A percentile compares a stretch with the other conserved stretches of the same genome.
phyloP scores from a whole-genome alignment of 2,113 vertebrate species.

The Burhinus bistriatus region DNA sequence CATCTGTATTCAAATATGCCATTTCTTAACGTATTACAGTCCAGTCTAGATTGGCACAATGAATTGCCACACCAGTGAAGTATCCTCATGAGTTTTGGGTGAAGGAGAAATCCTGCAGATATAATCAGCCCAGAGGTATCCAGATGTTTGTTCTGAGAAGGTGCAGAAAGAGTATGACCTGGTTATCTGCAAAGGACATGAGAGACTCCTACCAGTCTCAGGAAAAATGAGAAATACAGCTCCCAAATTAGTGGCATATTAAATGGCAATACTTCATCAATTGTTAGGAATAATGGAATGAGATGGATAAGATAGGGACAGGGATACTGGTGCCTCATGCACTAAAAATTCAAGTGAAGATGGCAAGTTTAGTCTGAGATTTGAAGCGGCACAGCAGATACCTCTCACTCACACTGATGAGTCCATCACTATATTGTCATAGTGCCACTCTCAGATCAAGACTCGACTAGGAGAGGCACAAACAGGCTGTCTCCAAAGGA shows the following conservation, averaged over 20 bases:
- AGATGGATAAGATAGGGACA: background rate
- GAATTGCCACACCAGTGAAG: background rate
- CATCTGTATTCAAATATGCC: background rate
- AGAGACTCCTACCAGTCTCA: background rate
- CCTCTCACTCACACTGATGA: background rate
- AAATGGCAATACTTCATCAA: background rate
- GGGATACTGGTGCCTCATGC: background rate
- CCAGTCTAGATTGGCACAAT: background rate
- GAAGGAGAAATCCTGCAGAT: background rate
- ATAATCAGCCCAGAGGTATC: background rate
- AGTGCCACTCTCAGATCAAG: background rate
- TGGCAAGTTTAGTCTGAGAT: background rate
- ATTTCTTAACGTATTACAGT: background rate
- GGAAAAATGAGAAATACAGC: background rate
- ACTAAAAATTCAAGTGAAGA: background rate
- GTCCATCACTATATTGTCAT: background rate
- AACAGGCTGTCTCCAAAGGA: background rate
- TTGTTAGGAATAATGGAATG: background rate
- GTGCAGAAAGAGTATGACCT: background rate
- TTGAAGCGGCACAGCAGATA: background rate
- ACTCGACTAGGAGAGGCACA: background rate
- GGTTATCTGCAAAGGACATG: background rate
- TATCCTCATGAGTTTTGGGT: background rate
- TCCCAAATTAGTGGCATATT: background rate
- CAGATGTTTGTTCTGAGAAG: background rate